phyloP scores from a whole-genome alignment of 2,113 vertebrate species.

The Laticauda colubrina region DNA sequence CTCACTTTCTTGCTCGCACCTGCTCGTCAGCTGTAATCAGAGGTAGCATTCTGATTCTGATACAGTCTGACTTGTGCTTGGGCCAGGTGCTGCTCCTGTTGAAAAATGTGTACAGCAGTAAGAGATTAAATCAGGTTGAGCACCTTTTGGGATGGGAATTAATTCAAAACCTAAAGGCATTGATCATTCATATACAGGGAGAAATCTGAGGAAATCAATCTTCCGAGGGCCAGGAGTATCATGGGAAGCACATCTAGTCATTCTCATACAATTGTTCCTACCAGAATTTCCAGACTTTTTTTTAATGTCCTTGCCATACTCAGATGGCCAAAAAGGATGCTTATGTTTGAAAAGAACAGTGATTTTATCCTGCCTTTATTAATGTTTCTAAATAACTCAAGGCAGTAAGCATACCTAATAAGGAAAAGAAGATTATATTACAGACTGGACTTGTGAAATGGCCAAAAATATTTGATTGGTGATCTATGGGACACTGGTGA shows the following conservation, averaged over 20 bases:
- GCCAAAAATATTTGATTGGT: not conserved
- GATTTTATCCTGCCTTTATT: not conserved
- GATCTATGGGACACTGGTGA: not conserved
- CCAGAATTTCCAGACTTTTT: not conserved
- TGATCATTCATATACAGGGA: not conserved
- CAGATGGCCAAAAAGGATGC: not conserved
- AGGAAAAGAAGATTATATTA: not conserved
- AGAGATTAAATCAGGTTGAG: not conserved
- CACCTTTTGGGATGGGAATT: not conserved
- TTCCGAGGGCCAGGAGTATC: not conserved
- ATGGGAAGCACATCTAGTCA: not conserved
- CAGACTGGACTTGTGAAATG: not conserved
- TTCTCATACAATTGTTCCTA: not conserved
- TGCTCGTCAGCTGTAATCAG: not conserved
- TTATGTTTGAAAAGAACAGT: not conserved
- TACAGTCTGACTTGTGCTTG: not conserved
- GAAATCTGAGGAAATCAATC: not conserved
- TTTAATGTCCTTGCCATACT: not conserved
- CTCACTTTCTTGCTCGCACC: not conserved
- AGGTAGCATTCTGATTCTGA: not conserved
- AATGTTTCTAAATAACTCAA: not conserved
- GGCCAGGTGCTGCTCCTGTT: not conserved
- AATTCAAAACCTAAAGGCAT: not conserved
- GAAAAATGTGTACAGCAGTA: not conserved
- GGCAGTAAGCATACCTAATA: not conserved